A percentile compares a stretch with the other conserved stretches of the same genome.
Conservation (phyloP, 1,140 invertebrate genomes). For the Caerostris darwini region DNA sequence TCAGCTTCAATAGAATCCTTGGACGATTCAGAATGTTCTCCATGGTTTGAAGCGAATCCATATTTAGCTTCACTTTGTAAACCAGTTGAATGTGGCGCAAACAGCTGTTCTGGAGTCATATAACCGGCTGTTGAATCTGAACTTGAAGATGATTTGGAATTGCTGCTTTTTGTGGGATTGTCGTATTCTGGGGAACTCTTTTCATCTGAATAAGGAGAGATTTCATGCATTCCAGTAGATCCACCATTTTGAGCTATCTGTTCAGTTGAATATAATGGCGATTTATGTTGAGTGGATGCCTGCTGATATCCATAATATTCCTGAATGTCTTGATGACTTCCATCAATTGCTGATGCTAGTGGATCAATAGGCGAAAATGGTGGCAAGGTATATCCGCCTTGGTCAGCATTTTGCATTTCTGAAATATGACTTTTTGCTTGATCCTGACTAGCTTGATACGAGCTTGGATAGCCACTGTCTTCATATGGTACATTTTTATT, state of each 20-base stretch:
- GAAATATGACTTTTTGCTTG: slow-evolving; percentile 27
- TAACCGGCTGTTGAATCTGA: slow-evolving; percentile 33
- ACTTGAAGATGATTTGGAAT: neutral
- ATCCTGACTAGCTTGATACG: slow-evolving; percentile 32
- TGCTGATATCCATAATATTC: slow-evolving; percentile 57
- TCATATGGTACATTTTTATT: neutral
- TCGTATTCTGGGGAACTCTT: neutral
- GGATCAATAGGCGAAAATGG: slow-evolving; percentile 47
- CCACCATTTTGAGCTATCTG: neutral
- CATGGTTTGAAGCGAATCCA: slow-evolving; percentile 22
- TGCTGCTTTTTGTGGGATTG: neutral
- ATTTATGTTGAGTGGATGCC: neutral
- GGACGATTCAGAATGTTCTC: neutral
- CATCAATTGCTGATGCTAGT: neutral
- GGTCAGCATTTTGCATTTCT: neutral
- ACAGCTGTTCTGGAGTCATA: slow-evolving; percentile 65
- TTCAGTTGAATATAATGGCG: slow-evolving; percentile 11
- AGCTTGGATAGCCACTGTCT: neutral
- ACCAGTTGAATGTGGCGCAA: slow-evolving; percentile 52
- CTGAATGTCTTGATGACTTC: neutral
- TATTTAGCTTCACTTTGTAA: slow-evolving; percentile 57
- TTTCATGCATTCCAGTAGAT: slow-evolving; percentile 35
- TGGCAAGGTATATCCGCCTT: neutral
- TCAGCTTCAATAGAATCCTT: slow-evolving; percentile 44
- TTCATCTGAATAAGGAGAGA: slow-evolving; percentile 61